These are phyloP conservation scores for Ectemnius lituratus DNA, from an alignment of 2,888 invertebrate species.

Conservation along the genomic window DNA sequence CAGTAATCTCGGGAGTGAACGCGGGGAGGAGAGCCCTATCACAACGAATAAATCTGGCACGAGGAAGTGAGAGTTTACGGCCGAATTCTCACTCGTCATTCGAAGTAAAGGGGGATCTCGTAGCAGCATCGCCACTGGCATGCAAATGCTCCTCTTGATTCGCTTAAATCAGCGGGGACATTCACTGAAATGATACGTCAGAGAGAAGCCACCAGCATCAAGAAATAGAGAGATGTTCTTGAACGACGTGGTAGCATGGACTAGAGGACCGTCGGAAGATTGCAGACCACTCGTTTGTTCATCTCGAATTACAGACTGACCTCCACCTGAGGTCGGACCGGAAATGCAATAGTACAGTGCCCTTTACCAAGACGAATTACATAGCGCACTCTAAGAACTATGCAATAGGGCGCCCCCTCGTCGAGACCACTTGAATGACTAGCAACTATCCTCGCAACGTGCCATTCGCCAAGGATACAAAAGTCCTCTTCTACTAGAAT, in stretches of 20 bases:
- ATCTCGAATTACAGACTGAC: slow-evolving; percentile 64
- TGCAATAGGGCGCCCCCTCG: slow-evolving; percentile 40
- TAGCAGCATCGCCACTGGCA: too few relatives aligned
- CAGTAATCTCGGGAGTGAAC: neutral
- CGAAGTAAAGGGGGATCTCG: neutral
- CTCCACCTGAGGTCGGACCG: slow-evolving; percentile 63
- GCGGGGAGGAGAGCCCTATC: neutral
- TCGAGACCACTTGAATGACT: slow-evolving; percentile 21
- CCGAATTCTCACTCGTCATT: slow-evolving; percentile 1
- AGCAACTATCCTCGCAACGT: slow-evolving; percentile 16
- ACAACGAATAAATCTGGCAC: neutral
- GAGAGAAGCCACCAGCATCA: slow-evolving; percentile 1
- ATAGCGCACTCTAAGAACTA: slow-evolving; percentile 48
- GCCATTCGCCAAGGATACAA: slow-evolving; percentile 12
- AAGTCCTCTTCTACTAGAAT: slow-evolving; percentile 4
- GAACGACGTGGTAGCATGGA: slow-evolving; percentile 16
- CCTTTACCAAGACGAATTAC: slow-evolving; percentile 56
- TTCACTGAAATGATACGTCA: slow-evolving; percentile 40
- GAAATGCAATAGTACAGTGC: slow-evolving; percentile 59
- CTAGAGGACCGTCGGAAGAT: slow-evolving; percentile 31
- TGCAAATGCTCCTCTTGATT: slow-evolving; percentile 28
- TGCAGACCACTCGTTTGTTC: slow-evolving; percentile 61
- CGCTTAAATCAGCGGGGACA: slow-evolving; percentile 12
- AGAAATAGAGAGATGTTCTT: too few relatives aligned
- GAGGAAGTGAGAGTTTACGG: neutral